Conservation (phyloP, 2,888 invertebrate genomes). For the Lycia hirtaria region DNA sequence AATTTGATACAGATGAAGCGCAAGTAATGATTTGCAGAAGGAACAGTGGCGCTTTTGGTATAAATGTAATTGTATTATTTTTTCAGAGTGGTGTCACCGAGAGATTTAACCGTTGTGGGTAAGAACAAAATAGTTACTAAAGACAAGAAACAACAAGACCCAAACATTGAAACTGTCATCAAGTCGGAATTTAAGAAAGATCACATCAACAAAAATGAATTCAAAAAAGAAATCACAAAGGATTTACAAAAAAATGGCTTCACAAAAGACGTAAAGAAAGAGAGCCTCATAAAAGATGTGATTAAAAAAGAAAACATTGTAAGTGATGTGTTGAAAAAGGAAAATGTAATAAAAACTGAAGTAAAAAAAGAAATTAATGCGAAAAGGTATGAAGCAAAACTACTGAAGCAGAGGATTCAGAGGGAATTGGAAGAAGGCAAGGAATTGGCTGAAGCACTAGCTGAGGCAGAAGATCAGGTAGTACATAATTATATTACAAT, state of each 20-base stretch:
- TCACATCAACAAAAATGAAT: constrained; percentile 28
- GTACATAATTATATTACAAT: background rate
- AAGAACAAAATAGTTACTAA: constrained; percentile 67
- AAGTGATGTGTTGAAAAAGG: constrained; percentile 18
- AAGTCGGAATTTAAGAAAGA: constrained; percentile 44
- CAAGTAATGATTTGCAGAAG: background rate
- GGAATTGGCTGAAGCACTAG: constrained; percentile 40
- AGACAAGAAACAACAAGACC: constrained; percentile 45
- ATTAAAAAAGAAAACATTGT: constrained; percentile 30
- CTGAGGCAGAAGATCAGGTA: constrained; percentile 41
- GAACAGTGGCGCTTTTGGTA: no score
- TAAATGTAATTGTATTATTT: constrained; percentile 17
- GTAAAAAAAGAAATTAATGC: constrained; percentile 23
- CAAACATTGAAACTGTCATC: constrained; percentile 31
- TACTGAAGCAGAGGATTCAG: constrained; percentile 32
- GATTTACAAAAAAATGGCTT: constrained; percentile 40
- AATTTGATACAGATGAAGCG: background rate
- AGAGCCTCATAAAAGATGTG: constrained; percentile 27
- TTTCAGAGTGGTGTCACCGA: constrained; percentile 74
- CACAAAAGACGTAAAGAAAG: constrained; percentile 32
- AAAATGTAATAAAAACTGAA: constrained; percentile 15
- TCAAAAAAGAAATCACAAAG: constrained; percentile 39
- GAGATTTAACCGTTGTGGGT: constrained; percentile 70
- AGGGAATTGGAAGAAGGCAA: constrained; percentile 37
- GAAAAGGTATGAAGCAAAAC: constrained; percentile 34